Base-by-base conservation (phyloP, 2,797 vertebrate species). In the Molothrus ater region DNA sequence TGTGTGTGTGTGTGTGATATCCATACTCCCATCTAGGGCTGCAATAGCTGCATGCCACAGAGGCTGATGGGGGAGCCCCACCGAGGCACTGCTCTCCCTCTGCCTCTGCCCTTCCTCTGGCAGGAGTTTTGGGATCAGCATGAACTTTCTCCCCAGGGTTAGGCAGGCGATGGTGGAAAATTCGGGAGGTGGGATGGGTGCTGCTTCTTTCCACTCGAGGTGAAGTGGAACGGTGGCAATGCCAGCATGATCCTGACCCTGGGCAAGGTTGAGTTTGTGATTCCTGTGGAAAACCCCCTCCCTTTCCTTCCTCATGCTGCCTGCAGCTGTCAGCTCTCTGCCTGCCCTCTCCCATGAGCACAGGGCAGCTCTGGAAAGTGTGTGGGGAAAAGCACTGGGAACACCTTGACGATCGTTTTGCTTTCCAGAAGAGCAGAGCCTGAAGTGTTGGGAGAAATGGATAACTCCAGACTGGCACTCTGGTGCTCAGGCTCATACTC, bases 401-500 rank as follows among this genome's bases (percentile, higher is more conserved):
- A 4, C 60, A 6, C 42, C 17, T 66, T 6, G 28, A 6, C 40
- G 61, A 12, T 47, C 0, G 0, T 65, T 76, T 48, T 79, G 25
- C 54, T 88, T 83, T 79, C 29, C 38, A n/a, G 51, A 48, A 63
- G 45, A 48, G 13, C 36, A 36, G 38, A 70, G n/a, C 40, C 38
- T 78, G 56, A 65, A 65, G 28, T 17, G 4, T 4, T 50, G 79
- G 59, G 56, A 78, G 34, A 45, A 70, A 34, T 66, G 20, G 71
- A 71, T 32, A 42, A 48, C 24, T 69, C 28, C 76, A 64, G 61
- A 13, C 36, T 74, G 57, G 11, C 17, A 2, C 45, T 80, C 4
- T 0, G 0, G 13, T 60, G 53, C 47, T 15, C 0, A 3, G 69
- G 56, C 25, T 81, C 20, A 0, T 1, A 42, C n/a, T 43, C 31